Base-by-base conservation (phyloP, 2,888 invertebrate genomes). In the Palloptera scutellata region DNA sequence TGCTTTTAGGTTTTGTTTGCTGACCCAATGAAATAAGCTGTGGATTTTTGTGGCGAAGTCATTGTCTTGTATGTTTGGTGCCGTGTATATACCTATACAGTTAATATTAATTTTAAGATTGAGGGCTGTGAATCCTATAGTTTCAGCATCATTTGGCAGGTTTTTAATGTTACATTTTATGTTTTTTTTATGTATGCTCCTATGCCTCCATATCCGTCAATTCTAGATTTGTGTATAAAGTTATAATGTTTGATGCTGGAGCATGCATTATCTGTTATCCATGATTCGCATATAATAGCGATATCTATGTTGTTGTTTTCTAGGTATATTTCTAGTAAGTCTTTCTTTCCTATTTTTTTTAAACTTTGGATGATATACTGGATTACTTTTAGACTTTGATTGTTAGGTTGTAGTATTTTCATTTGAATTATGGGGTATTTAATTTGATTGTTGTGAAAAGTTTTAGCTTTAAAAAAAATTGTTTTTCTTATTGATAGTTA, bases 291-390 rank as follows among this genome's bases (percentile, higher is more conserved):
- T 6, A 69, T 9, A 1, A 62, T 12, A 11, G 66, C 65, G 9
- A 63, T 53, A 12, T 65, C 62, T 0, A 69, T 62, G 8, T 65
- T 13, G 1, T 69, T 61, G 9, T 43, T 58, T 1, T 43, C 30
- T 45, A 65, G 30, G 13, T 42, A 68, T 10, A 64, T 19, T 42
- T 68, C 68, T 1, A 68, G 45, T 2, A 58, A 8, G 10, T 68
- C 58, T 58, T 61, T 68, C 20, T 68, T 68, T 17, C 57, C 61
- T 6, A 2, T 45, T 15, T 57, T 59, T 19, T 65, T 65, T 1
- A 65, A 15, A 45, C 64, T 68, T 42, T 64, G 68, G 1, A 65
- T 62, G n/a, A 65, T 68, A 9, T 17, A 58, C 58, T 68, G 68
- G 53, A 68, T 40, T n/a, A 66, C 15, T 51, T 48, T 54, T 17